phyloP scores from a whole-genome alignment of 1,140 invertebrate species.

The Brachionus calyciflorus region DNA sequence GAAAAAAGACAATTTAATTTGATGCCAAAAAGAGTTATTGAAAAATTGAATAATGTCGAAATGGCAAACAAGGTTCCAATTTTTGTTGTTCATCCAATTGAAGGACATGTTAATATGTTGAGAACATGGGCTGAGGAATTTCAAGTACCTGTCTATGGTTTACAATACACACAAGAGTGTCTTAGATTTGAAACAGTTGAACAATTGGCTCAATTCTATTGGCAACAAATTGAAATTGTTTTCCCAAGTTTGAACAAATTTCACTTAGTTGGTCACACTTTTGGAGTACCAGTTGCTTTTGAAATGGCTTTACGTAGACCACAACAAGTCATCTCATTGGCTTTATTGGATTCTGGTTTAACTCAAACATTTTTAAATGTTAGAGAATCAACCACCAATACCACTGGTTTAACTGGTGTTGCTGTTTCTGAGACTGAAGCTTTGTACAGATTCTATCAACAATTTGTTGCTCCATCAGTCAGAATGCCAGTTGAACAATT shows the following conservation, averaged over 20 bases:
- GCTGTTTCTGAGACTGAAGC: slow-evolving; percentile 7
- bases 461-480: neutral
- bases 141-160: neutral
- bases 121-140: slow-evolving; percentile 13
- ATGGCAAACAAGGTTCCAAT: neutral
- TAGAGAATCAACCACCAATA: no score
- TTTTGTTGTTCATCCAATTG: slow-evolving; percentile 20
- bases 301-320: slow-evolving; percentile 16
- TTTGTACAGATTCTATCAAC: slow-evolving; percentile 42
- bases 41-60: slow-evolving; percentile 26
- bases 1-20: neutral
- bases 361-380: slow-evolving; percentile 27
- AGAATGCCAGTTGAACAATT: slow-evolving; percentile 22
- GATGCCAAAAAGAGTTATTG: slow-evolving; percentile 4
- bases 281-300: slow-evolving; percentile 18
- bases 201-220: slow-evolving; percentile 8
- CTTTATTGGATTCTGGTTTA: slow-evolving; percentile 25
- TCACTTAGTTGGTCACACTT: slow-evolving; percentile 8
- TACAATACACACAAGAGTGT: neutral
- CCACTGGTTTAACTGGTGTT: neutral
- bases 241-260: neutral
- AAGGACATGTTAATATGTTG: neutral
- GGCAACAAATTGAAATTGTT: slow-evolving; percentile 9
- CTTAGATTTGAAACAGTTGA: neutral
- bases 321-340: neutral